phyloP scores from a whole-genome alignment of 2,888 invertebrate species.

The Trypoxylon attenuatum region DNA sequence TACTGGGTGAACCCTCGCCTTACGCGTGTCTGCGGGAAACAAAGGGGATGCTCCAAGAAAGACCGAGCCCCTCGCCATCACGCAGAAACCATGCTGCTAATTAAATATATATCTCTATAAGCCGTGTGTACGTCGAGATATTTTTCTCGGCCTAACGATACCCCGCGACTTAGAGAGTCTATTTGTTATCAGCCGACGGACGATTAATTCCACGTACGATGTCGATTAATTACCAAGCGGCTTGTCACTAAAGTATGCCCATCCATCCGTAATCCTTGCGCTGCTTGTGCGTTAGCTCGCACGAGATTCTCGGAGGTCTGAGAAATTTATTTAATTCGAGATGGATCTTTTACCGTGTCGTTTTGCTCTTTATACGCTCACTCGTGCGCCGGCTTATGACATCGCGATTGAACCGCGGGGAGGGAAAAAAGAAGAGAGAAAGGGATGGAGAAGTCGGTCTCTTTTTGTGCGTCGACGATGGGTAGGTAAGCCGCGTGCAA shows the following conservation, averaged over 20 bases:
- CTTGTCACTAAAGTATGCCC: constrained; percentile 30
- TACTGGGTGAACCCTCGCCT: not conserved
- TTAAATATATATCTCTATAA: constrained; percentile 51
- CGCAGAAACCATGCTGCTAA: constrained; percentile 23
- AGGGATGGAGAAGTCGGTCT: not conserved
- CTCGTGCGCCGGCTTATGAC: not conserved
- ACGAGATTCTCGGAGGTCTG: too few species aligned
- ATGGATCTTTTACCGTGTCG: too few species aligned
- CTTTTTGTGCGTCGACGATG: not conserved
- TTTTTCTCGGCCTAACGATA: constrained; percentile 35
- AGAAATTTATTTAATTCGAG: not conserved
- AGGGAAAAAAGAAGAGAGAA: not conserved
- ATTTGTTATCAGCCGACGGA: constrained; percentile 39
- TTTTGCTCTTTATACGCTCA: too few species aligned
- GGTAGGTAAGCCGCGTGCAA: not conserved
- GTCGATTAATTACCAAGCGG: constrained; percentile 41
- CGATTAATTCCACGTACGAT: constrained; percentile 37
- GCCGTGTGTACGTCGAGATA: constrained; percentile 27
- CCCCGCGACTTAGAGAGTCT: constrained; percentile 19
- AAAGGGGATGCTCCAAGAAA: constrained; percentile 27
- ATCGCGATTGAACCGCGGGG: not conserved
- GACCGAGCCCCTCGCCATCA: not conserved
- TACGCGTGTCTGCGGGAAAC: constrained; percentile 14
- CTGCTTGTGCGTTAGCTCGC: too few species aligned
- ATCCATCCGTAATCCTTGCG: too few species aligned